A percentile compares a stretch with the other conserved stretches of the same genome.
Evolutionary conservation across 2,888 invertebrate species (phyloP).

Genomic region (Hermaeophaga mercurialis): DNA sequence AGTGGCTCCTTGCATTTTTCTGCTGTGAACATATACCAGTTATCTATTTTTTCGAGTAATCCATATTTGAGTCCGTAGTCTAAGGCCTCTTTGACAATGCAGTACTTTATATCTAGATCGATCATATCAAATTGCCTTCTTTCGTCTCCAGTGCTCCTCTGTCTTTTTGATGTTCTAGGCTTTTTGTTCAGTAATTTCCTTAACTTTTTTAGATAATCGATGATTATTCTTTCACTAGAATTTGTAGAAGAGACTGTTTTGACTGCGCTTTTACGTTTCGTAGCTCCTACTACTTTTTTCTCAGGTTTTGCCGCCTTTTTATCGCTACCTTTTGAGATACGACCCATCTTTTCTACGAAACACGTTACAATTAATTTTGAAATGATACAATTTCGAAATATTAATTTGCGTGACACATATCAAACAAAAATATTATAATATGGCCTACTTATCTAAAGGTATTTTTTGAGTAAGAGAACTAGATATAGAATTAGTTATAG

Average conservation of each 20-base stretch:
- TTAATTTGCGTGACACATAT: too few species aligned
- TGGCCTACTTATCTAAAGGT: too few species aligned
- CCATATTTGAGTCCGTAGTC: conserved; percentile 46
- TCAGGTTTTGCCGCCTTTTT: neutral
- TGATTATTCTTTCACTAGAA: conserved; percentile 42
- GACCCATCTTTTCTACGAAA: neutral
- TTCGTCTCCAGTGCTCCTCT: conserved; percentile 4
- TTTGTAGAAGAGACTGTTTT: conserved; percentile 24
- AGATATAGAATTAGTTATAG: too few species aligned
- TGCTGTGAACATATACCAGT: conserved; percentile 39
- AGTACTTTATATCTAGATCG: conserved; percentile 37
- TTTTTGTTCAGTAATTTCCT: conserved; percentile 35
- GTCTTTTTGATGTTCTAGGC: too few species aligned
- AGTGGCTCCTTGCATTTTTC: too few species aligned
- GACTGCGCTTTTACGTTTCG: conserved; percentile 1
- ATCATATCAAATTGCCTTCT: conserved; percentile 22
- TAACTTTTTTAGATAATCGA: conserved; percentile 43
- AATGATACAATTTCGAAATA: too few species aligned
- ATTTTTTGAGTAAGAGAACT: too few species aligned
- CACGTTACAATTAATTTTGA: too few species aligned
- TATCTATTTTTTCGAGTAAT: conserved; percentile 43
- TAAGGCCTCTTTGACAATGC: conserved; percentile 44
- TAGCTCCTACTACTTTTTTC: neutral
- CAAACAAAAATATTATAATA: too few species aligned
- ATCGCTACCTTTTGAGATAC: neutral